Base-by-base conservation (phyloP, 2,797 vertebrate genomes). In the Chrosomus eos region DNA sequence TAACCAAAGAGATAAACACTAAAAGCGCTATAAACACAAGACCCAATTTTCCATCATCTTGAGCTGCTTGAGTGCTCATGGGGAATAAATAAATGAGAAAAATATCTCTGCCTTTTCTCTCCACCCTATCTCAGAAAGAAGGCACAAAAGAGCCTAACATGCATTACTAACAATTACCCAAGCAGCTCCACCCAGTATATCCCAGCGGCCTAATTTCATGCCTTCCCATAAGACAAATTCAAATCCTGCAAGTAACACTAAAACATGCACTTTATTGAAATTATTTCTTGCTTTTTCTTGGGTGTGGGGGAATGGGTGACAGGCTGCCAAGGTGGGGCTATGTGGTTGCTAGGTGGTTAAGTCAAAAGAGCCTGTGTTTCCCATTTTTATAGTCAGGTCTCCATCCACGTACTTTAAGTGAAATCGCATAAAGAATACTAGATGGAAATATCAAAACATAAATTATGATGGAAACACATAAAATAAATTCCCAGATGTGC, bases 71-170 rank as follows among this genome's bases (percentile, higher is more conserved):
- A 77, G 48, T 45, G 19, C 66, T 70, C 62, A 19, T 60, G 26
- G 82, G 74, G 70, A 78, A 84, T 70, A 84, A 84, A 84, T 70
- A 55, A 81, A 55, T 81, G 43, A 71, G 62, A 84, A 76, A 77
- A 84, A 83, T 66, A 75, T 66, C 28, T 26, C 31, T 74, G 55
- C 81, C 58, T 75, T 10, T 66, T 84, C 45, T 58, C 48, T 53
- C 10, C 72, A 51, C 58, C 43, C 31, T 38, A 64, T 64, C 10
- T 36, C 6, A 67, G 45, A 76, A 40, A 76, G 5, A 84, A 67
- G 31, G 55, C 43, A 67, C 43, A 66, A 36, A 80, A 80, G 67
- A 33, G 62, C 45, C 28, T 38, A 68, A 21, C 6, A 28, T 31
- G 31, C n/a, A 68, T 83, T 68, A 43, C 72, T 53, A 67, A 68